phyloP scores from a whole-genome alignment of 2,113 vertebrate species.

The Poeciliopsis prolifica region DNA sequence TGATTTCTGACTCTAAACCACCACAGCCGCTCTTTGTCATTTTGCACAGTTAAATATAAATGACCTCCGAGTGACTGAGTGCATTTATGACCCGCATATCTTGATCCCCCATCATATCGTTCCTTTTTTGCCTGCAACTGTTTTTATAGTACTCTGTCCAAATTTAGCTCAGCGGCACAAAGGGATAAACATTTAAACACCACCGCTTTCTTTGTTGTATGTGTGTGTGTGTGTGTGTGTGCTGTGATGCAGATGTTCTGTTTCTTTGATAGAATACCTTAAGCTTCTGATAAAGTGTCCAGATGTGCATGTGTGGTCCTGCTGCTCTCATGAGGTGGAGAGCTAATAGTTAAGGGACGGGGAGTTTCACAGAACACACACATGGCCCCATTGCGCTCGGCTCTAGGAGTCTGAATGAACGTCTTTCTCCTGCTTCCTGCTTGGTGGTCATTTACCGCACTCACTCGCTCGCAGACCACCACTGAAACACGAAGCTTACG shows the following conservation, averaged over 20 bases:
- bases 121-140: neutral
- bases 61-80: neutral
- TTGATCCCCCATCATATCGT: conserved; percentile 8
- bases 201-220: conserved; percentile 31
- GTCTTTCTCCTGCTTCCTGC: conserved; percentile 56
- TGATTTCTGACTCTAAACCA: neutral
- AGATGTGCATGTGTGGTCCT: conserved; percentile 42
- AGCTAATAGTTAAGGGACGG: conserved; percentile 17
- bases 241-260: neutral
- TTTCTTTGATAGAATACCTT: conserved; percentile 11
- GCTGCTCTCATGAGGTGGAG: conserved; percentile 18
- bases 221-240: neutral
- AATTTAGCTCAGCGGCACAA: conserved; percentile 29
- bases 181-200: conserved; percentile 35
- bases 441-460: conserved; percentile 50
- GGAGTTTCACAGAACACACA: conserved; percentile 20
- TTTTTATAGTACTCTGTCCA: conserved; percentile 8
- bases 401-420: conserved; percentile 38
- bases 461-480: conserved; percentile 9
- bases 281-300: neutral
- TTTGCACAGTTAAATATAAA: conserved; percentile 30
- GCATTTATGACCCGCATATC: conserved; percentile 6
- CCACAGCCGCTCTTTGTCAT: conserved; percentile 7
- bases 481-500: conserved; percentile 36
- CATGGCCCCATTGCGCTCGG: conserved; percentile 11